These are phyloP conservation scores for Athene noctua DNA, from an alignment of 2,113 vertebrate genomes.

Conservation along the genomic window DNA sequence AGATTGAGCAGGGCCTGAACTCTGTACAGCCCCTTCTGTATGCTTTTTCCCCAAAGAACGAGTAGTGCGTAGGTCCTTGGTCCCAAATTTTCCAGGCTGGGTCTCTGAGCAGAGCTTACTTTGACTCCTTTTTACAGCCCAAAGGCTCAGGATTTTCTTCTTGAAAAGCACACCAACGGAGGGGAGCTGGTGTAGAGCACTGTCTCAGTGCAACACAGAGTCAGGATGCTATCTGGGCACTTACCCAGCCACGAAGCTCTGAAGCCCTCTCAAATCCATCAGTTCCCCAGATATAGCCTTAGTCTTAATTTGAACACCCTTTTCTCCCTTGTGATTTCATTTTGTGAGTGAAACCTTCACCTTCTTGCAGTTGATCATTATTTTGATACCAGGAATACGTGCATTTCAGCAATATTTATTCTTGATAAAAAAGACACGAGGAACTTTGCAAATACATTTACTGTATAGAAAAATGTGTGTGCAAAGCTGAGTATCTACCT, in stretches of 20 bases:
- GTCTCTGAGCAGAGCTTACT: background rate
- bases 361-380: background rate
- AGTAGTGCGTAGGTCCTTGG: background rate
- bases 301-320: background rate
- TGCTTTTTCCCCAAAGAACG: background rate
- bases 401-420: background rate
- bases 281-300: background rate
- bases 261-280: background rate
- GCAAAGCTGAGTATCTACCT: background rate
- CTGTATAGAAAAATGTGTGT: background rate
- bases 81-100: background rate
- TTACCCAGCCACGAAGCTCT: background rate
- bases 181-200: background rate
- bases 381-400: background rate
- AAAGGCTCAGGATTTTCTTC: background rate
- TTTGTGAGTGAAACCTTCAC: background rate
- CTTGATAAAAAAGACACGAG: background rate
- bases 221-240: background rate
- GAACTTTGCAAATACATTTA: background rate
- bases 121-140: background rate
- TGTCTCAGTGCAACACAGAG: background rate
- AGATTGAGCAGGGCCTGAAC: background rate
- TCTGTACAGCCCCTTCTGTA: background rate
- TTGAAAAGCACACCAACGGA: rapidly evolving
- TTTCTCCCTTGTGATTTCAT: background rate